Percentiles rank a stretch among this genome's conserved stretches.
These are phyloP conservation scores for Cichlasoma orientale DNA, from an alignment of 2,797 vertebrate genomes.

Conservation along the genomic window DNA sequence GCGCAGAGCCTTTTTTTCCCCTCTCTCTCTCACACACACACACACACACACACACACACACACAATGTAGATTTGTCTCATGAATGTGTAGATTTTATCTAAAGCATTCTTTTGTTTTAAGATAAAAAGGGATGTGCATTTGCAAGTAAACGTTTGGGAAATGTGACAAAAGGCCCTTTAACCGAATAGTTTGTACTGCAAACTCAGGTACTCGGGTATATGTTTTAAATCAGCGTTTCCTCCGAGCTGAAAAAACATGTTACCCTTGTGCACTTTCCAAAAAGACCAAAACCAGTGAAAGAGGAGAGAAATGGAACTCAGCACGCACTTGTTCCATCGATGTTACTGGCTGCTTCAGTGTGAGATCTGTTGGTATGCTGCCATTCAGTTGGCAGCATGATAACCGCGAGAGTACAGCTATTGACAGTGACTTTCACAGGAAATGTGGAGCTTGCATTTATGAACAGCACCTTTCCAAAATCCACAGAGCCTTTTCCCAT, in stretches of 20 bases:
- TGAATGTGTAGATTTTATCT: not conserved
- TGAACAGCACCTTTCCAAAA: slow-evolving; percentile 13
- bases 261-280: not conserved
- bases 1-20: not conserved
- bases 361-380: slow-evolving; percentile 5
- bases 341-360: not conserved
- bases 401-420: slow-evolving; percentile 3
- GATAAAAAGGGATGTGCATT: not conserved
- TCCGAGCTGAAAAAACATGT: not conserved
- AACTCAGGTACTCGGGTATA: not conserved
- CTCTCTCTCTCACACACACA: not conserved
- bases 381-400: slow-evolving; percentile 12
- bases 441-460: slow-evolving; percentile 37
- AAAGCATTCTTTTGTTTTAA: not conserved
- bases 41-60: not conserved
- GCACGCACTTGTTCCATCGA: slow-evolving; percentile 15
- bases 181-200: not conserved
- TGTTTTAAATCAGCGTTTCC: not conserved
- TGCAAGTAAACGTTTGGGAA: not conserved
- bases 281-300: not conserved
- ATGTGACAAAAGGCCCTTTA: not conserved
- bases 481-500: slow-evolving; percentile 17
- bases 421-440: slow-evolving; percentile 5
- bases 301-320: not conserved
- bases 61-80: not conserved